Base-by-base conservation (phyloP, 1,140 invertebrate species). In the Ooceraea biroi region DNA sequence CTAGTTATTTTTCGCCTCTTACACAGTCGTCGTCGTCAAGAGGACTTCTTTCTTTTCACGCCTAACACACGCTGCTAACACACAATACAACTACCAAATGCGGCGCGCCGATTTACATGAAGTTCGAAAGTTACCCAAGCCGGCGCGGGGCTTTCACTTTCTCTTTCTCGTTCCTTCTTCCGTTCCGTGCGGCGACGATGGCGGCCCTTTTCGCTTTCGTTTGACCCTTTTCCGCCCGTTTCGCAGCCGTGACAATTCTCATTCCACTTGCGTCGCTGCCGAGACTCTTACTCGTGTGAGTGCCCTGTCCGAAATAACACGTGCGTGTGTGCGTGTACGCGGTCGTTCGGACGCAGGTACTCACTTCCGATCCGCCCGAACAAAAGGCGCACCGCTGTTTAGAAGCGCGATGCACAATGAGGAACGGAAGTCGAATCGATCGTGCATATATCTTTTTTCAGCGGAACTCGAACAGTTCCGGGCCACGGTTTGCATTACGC, bases 81-180 rank as follows among this genome's bases (percentile, higher is more conserved):
- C 41, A n/a, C 19, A 10, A 27, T 27, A 10, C 41, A 46, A 30
- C 76, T 86, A 58, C 68, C 66, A 44, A 88, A 88, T 61, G 52
- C 83, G 73, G 68, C 52, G 11, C 85, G 85, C 69, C 85, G 83
- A 80, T 69, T 88, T 87, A 89, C 85, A 89, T 83, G 2, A 7
- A 36, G 36, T 90, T 90, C 83, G 66, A 83, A 86, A 82, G 87
- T 91, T 91, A 91, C 90, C n/a, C 91, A 85, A 90, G 90, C 91
- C 90, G 58, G 17, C 58, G 73, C 52, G 57, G 74, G 84, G 90
- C 90, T 91, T 91, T 91, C 90, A 91, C 90, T 91, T 90, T 91
- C 90, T 85, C 90, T 90, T 84, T 85, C 83, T 65, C 85, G 88
- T 86, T 66, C 72, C 80, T 80, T 86, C 86, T 88, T 88, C 87